Conservation (phyloP, 2,797 vertebrate species). For the Pantherophis alleghaniensis region DNA sequence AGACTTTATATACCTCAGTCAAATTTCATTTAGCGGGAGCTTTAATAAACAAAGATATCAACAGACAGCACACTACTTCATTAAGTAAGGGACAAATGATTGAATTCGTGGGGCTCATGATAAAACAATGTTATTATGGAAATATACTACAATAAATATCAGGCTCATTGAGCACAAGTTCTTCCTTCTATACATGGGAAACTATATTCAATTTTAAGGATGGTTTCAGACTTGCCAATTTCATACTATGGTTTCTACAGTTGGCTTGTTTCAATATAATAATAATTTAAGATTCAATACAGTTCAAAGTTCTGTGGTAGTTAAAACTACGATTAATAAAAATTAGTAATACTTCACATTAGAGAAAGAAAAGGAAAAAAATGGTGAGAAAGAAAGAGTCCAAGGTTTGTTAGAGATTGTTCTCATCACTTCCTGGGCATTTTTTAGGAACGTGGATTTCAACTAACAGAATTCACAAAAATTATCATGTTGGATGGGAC, state of each 20-base stretch:
- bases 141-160: not conserved
- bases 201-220: not conserved
- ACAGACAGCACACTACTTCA: not conserved
- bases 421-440: not conserved
- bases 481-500: not conserved
- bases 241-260: not conserved
- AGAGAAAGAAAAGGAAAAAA: not conserved
- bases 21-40: not conserved
- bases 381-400: not conserved
- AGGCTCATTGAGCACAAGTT: not conserved
- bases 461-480: not conserved
- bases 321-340: not conserved
- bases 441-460: not conserved
- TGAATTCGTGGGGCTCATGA: not conserved
- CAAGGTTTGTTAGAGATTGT: not conserved
- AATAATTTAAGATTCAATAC: not conserved
- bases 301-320: not conserved
- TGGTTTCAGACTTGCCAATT: not conserved
- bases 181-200: not conserved
- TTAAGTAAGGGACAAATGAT: slow-evolving; percentile 6
- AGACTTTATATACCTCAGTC: not conserved
- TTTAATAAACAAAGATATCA: not conserved
- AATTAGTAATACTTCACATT: not conserved
- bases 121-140: not conserved
- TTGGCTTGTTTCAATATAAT: not conserved